Conservation (phyloP, 2,888 invertebrate species). For the Monochamus alternatus region DNA sequence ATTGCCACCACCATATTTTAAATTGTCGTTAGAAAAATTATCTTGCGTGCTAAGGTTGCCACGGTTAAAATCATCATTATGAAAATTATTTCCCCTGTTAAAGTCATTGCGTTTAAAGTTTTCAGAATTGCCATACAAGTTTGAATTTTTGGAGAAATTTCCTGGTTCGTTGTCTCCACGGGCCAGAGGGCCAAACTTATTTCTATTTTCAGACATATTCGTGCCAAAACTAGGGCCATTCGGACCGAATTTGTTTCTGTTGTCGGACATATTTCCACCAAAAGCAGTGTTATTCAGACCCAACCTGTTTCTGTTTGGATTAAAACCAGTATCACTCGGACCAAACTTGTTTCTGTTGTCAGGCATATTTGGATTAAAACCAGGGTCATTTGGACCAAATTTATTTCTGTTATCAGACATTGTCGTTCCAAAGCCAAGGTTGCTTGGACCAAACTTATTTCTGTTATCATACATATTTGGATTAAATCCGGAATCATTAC, state of each 20-base stretch:
- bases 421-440: too few relatives aligned
- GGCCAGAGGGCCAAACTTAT: constrained; percentile 15
- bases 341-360: constrained; percentile 40
- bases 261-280: neutral
- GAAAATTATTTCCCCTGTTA: constrained; percentile 41
- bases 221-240: neutral
- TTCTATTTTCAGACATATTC: constrained; percentile 42
- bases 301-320: constrained; percentile 33
- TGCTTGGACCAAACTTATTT: too few relatives aligned
- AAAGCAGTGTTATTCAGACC: constrained; percentile 26
- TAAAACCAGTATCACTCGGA: constrained; percentile 8
- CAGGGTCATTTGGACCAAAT: neutral
- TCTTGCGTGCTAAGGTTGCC: constrained; percentile 38
- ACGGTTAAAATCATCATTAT: neutral
- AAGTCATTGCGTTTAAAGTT: constrained; percentile 26
- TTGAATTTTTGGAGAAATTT: constrained; percentile 37
- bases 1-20: constrained; percentile 26
- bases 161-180: constrained; percentile 19
- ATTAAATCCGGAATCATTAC: neutral
- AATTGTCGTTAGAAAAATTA: constrained; percentile 38
- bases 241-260: too few relatives aligned
- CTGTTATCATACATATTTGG: too few relatives aligned
- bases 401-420: too few relatives aligned
- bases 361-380: constrained; percentile 30
- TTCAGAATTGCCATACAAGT: neutral